These are phyloP conservation scores for Epinotia brunnichana DNA, from an alignment of 2,888 invertebrate genomes.

Conservation along the genomic window DNA sequence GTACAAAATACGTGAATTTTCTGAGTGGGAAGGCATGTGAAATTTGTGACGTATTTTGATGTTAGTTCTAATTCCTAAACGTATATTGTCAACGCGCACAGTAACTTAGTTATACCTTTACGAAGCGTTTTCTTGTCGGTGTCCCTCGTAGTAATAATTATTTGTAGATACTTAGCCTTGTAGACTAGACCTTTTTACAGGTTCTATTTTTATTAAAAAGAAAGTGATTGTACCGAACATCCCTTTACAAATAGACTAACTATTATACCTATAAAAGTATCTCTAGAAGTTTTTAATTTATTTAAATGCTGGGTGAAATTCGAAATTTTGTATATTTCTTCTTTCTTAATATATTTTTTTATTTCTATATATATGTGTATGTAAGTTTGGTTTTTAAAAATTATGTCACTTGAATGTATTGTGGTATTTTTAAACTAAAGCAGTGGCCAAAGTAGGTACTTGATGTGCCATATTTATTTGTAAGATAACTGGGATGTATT, in stretches of 20 bases:
- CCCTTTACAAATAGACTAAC: constrained; percentile 3
- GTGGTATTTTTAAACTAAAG: neutral
- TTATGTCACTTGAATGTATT: constrained; percentile 2
- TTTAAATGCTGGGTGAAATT: no score
- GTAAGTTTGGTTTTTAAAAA: neutral
- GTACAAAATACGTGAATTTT: no score
- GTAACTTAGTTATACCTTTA: constrained; percentile 64
- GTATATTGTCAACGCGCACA: constrained; percentile 79
- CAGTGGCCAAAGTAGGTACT: neutral
- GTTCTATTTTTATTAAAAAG: constrained; percentile 50
- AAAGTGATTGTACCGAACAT: neutral
- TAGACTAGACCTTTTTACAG: constrained; percentile 56
- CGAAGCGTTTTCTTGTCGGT: constrained; percentile 41
- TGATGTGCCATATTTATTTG: neutral
- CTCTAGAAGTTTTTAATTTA: neutral
- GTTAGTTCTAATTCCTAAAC: constrained; percentile 64
- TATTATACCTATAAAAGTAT: neutral
- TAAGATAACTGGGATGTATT: neutral
- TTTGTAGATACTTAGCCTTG: constrained; percentile 55
- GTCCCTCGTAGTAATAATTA: constrained; percentile 48
- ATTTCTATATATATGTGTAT: no score
- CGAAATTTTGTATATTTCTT: neutral
- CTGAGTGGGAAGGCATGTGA: no score
- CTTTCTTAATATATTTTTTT: neutral
- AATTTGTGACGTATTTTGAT: constrained; percentile 40